A percentile compares a stretch with the other conserved stretches of the same genome.
Evolutionary conservation across 2,888 invertebrate species (phyloP).

Genomic region (Dendrolimus pini): DNA sequence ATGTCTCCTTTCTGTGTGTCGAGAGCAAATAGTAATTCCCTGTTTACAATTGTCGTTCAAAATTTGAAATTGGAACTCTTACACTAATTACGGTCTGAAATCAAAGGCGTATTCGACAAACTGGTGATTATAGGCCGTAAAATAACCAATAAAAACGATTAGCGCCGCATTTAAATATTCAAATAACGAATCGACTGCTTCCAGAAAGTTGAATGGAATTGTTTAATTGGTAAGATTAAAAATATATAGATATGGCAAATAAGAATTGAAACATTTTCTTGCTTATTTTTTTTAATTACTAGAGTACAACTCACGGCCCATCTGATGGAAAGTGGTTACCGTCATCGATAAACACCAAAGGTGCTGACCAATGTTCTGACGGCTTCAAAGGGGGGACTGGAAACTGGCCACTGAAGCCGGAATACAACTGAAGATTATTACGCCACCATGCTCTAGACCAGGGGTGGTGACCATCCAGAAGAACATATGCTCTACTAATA

Average conservation of each 20-base stretch:
- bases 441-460: too few relatives aligned
- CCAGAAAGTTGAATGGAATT: conserved; percentile 46
- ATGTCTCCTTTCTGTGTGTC: not conserved
- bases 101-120: conserved; percentile 41
- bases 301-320: too few relatives aligned
- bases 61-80: not conserved
- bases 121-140: conserved; percentile 67
- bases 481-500: too few relatives aligned
- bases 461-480: too few relatives aligned
- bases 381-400: too few relatives aligned
- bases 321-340: too few relatives aligned
- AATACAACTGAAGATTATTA: too few relatives aligned
- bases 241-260: not conserved
- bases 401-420: too few relatives aligned
- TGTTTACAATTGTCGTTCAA: conserved; percentile 4
- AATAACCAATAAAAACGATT: conserved; percentile 70
- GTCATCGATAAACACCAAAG: too few relatives aligned
- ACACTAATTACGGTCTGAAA: conserved; percentile 13
- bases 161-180: conserved; percentile 61
- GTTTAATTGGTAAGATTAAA: conserved; percentile 1
- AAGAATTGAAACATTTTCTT: too few relatives aligned
- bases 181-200: conserved; percentile 49
- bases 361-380: too few relatives aligned
- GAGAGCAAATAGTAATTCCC: conserved; percentile 4
- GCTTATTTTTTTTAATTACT: too few relatives aligned